Conservation (phyloP, 2,888 invertebrate species). For the Nesidiocoris tenuis region DNA sequence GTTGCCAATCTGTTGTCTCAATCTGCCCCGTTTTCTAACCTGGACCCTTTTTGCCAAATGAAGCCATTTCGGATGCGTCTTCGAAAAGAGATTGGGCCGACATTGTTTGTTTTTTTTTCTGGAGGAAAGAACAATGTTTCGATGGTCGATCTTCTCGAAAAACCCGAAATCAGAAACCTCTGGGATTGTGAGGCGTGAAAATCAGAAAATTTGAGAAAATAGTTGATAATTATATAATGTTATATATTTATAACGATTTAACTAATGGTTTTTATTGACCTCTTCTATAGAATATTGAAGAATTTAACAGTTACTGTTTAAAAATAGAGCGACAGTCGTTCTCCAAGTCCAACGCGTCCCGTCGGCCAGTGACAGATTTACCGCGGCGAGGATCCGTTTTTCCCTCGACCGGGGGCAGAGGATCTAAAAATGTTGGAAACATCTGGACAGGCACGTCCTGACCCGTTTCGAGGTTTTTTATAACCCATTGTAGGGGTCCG, state of each 20-base stretch:
- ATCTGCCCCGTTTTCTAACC: background rate
- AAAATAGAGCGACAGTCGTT: no score
- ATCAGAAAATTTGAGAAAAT: no score
- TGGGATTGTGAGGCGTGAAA: no score
- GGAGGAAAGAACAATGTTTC: no score
- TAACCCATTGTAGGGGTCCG: background rate
- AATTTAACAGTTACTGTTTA: no score
- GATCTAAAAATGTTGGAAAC: background rate
- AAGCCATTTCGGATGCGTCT: background rate
- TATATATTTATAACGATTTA: no score
- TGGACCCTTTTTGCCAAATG: background rate
- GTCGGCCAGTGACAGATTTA: background rate
- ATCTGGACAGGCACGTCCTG: background rate
- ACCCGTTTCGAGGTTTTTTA: background rate
- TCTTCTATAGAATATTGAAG: no score
- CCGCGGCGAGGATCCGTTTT: background rate
- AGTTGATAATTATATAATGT: no score
- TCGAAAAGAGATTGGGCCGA: background rate
- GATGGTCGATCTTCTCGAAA: no score
- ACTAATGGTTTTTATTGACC: no score
- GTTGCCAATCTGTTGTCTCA: slow-evolving; percentile 32
- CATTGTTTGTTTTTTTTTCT: background rate
- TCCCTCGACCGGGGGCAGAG: background rate
- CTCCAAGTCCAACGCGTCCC: no score
- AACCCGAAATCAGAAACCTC: no score